These are phyloP conservation scores for Eudemis profundana DNA, from an alignment of 2,888 invertebrate species.

Conservation along the genomic window DNA sequence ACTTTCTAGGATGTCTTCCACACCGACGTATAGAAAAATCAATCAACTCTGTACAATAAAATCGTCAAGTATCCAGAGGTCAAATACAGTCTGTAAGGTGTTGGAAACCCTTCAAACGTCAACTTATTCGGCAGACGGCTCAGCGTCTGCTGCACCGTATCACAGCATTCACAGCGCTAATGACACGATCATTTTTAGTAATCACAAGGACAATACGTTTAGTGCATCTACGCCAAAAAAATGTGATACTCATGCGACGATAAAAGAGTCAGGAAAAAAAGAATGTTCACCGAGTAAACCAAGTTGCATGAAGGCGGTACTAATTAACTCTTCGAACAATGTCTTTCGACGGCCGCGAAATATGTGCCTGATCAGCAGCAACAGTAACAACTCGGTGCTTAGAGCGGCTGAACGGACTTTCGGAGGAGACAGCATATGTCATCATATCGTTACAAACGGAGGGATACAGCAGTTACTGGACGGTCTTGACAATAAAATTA, in stretches of 20 bases:
- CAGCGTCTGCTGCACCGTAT: neutral
- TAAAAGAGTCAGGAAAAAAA: neutral
- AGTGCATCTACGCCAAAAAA: conserved; percentile 6
- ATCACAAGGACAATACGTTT: neutral
- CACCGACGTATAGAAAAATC: neutral
- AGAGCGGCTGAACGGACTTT: neutral
- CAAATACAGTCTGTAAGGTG: neutral
- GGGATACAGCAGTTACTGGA: neutral
- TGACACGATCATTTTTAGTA: neutral
- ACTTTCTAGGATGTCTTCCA: neutral
- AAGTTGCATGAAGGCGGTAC: neutral
- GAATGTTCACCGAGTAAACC: neutral
- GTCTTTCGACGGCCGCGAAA: neutral
- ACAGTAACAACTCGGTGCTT: conserved; percentile 2
- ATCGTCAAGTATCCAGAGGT: neutral
- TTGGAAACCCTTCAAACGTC: too few species aligned
- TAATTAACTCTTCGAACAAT: neutral
- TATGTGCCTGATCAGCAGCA: conserved; percentile 6
- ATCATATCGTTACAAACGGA: neutral
- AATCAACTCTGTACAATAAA: conserved; percentile 2
- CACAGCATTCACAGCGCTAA: neutral
- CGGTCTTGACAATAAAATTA: neutral
- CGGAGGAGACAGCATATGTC: neutral
- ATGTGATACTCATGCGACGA: neutral
- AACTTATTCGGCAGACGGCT: too few species aligned